Conservation (phyloP, 2,888 invertebrate genomes). For the Chouioia cunea region DNA sequence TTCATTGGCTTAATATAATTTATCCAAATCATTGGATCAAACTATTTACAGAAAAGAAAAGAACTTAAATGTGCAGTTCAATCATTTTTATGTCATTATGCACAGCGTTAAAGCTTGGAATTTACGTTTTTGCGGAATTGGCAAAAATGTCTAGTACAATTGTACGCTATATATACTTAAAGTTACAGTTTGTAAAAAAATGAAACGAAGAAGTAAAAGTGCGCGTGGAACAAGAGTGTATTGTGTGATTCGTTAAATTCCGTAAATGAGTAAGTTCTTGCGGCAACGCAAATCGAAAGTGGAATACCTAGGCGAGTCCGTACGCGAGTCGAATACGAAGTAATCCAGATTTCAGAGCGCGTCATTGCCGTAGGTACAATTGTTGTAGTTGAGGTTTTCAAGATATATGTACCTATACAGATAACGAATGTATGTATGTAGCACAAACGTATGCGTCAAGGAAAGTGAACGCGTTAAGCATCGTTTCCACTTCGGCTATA, state of each 20-base stretch:
- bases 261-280: not conserved
- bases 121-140: too few species aligned
- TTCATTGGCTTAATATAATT: too few species aligned
- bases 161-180: too few species aligned
- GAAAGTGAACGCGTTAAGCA: not conserved
- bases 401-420: conserved; percentile 2
- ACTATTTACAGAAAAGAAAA: too few species aligned
- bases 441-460: not conserved
- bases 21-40: too few species aligned
- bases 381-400: conserved; percentile 18
- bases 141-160: too few species aligned
- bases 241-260: not conserved
- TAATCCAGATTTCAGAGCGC: conserved; percentile 5
- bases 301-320: conserved; percentile 26
- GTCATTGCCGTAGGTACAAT: conserved; percentile 43
- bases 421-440: too few species aligned
- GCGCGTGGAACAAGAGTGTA: not conserved
- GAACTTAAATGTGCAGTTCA: too few species aligned
- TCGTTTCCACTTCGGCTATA: not conserved
- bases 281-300: conserved; percentile 27
- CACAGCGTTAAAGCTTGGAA: too few species aligned
- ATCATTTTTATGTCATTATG: too few species aligned
- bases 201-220: not conserved
- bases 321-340: conserved; percentile 21
- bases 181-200: not conserved